These are phyloP conservation scores for Entelurus aequoreus DNA, from an alignment of 2,113 vertebrate species.

Conservation along the genomic window DNA sequence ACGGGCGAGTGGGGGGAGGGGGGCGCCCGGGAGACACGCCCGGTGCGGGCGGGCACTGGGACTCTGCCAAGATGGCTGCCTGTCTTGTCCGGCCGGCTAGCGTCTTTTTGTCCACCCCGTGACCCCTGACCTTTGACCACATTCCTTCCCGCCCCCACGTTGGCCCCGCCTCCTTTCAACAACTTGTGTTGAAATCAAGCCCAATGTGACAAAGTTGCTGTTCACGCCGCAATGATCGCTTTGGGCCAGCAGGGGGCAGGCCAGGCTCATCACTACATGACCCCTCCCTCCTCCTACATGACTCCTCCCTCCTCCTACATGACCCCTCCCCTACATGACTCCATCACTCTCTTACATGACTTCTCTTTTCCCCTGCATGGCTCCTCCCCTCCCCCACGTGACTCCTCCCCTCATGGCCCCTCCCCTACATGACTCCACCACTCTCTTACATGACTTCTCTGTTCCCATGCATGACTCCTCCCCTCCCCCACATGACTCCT, in stretches of 20 bases:
- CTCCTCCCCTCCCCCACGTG: no score
- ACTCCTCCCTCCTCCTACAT: no score
- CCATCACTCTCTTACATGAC: no score
- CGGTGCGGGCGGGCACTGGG: constrained; percentile 34
- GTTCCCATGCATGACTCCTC: no score
- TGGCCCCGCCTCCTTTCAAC: no score
- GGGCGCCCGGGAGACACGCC: constrained; percentile 32
- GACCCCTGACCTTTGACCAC: constrained; percentile 13
- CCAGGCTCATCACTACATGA: constrained; percentile 27
- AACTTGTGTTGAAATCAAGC: not conserved
- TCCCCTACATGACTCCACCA: no score
- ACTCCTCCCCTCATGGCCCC: no score
- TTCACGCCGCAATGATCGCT: constrained; percentile 28
- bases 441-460: no score
- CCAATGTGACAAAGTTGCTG: not conserved
- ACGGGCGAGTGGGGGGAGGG: constrained; percentile 15
- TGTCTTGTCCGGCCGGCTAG: not conserved
- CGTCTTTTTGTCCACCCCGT: not conserved
- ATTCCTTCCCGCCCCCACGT: not conserved
- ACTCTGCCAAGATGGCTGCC: constrained; percentile 58
- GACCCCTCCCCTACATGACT: no score
- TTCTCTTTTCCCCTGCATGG: no score
- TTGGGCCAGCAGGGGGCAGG: constrained; percentile 61
- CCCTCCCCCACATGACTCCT: constrained; percentile 11
- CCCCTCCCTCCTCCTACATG: constrained; percentile 23